Conservation (phyloP, 2,797 vertebrate genomes). For the Margarornis squamiger region DNA sequence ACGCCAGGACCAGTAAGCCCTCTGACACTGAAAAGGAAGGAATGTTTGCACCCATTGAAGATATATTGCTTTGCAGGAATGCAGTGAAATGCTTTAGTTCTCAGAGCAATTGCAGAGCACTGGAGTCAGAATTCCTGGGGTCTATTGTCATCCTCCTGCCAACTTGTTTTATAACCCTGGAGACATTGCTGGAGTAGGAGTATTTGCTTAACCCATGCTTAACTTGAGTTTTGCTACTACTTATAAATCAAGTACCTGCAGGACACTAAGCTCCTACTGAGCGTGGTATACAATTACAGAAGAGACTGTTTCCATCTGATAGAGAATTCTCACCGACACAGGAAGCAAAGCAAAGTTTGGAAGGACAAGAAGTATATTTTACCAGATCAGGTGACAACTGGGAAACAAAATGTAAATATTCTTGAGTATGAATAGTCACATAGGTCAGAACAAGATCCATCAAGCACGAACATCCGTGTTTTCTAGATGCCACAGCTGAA, state of each 20-base stretch:
- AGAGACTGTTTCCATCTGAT: neutral
- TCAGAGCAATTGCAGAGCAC: neutral
- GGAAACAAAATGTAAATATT: neutral
- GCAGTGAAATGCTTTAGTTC: neutral
- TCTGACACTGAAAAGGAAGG: neutral
- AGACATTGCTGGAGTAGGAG: neutral
- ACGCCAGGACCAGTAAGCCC: neutral
- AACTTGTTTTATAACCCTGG: neutral
- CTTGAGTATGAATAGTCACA: neutral
- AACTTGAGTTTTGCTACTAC: neutral
- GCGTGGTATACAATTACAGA: neutral
- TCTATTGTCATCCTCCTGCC: neutral
- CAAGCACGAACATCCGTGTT: neutral
- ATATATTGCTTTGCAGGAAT: neutral
- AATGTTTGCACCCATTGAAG: neutral
- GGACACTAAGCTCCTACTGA: neutral
- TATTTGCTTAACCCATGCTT: conserved; percentile 14
- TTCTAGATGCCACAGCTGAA: neutral
- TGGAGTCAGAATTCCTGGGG: neutral
- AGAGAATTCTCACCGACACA: neutral
- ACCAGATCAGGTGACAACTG: neutral
- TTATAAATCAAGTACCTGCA: neutral
- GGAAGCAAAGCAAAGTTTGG: neutral
- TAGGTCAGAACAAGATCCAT: neutral
- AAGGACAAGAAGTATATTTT: neutral